Evolutionary conservation across 1,140 invertebrate genomes (phyloP).

Genomic region (Anastatus disparis): DNA sequence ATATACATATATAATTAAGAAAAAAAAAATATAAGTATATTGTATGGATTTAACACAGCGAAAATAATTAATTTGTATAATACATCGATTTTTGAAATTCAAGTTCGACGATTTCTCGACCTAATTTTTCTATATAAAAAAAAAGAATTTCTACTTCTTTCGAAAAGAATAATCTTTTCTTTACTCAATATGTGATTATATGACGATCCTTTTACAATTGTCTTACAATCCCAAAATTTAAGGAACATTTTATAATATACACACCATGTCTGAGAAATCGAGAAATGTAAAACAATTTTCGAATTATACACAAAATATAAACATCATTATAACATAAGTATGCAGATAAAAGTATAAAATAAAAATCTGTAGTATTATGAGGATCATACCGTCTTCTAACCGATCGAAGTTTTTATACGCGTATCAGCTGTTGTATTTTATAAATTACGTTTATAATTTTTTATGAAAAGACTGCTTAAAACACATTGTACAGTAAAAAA

Average conservation of each 20-base stretch:
- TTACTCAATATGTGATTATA: conserved; percentile 22
- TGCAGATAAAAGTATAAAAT: background rate
- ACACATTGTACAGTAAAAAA: conserved; percentile 50
- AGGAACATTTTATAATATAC: background rate
- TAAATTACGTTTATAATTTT: conserved; percentile 61
- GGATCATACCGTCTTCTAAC: conserved; percentile 21
- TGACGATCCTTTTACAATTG: conserved; percentile 14
- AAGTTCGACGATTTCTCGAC: conserved; percentile 29
- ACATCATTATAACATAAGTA: conserved; percentile 10
- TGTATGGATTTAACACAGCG: conserved; percentile 26
- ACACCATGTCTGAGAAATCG: background rate
- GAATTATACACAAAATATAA: conserved; percentile 8
- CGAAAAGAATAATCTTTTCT: background rate
- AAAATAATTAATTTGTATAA: conserved; percentile 14
- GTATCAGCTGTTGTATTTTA: conserved; percentile 50
- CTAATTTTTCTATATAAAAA: conserved; percentile 20
- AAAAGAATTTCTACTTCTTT: background rate
- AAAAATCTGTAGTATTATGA: conserved; percentile 27
- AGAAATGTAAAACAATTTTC: background rate
- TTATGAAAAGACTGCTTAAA: conserved; percentile 54
- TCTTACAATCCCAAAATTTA: background rate
- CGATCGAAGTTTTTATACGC: conserved; percentile 53
- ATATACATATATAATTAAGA: background rate
- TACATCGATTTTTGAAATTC: conserved; percentile 21
- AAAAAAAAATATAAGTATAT: conserved; percentile 3